phyloP scores from a whole-genome alignment of 2,888 invertebrate genomes.

The Xestobium rufovillosum region DNA sequence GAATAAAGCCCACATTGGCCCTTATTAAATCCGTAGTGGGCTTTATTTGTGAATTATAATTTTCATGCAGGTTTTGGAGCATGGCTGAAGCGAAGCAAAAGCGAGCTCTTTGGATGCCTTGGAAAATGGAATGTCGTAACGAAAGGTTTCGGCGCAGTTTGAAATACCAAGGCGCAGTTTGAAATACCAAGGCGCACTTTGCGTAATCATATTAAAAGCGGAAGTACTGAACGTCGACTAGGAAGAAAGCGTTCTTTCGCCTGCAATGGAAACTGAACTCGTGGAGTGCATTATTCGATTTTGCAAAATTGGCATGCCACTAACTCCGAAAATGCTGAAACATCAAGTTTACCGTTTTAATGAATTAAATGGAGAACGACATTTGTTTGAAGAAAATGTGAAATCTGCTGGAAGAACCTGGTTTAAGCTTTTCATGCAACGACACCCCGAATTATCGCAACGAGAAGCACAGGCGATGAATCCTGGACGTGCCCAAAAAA shows the following conservation, averaged over 20 bases:
- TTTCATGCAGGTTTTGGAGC: too few relatives aligned
- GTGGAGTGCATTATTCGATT: conserved; percentile 17
- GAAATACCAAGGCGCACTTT: too few relatives aligned
- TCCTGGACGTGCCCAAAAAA: conserved; percentile 22
- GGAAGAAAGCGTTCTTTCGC: conserved; percentile 9
- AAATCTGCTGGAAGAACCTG: conserved; percentile 13
- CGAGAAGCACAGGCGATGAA: conserved; percentile 25
- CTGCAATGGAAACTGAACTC: conserved; percentile 13
- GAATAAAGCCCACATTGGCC: too few relatives aligned
- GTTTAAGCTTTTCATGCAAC: conserved; percentile 11
- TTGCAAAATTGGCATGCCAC: conserved; percentile 13
- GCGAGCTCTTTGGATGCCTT: too few relatives aligned
- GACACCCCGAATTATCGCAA: conserved; percentile 18
- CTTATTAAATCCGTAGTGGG: too few relatives aligned
- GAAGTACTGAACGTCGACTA: conserved; percentile 6
- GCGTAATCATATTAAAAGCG: conserved; percentile 14
- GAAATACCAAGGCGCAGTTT: too few relatives aligned
- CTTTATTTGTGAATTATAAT: too few relatives aligned
- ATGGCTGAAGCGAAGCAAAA: too few relatives aligned
- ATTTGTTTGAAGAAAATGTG: conserved; percentile 15
- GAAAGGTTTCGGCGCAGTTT: too few relatives aligned
- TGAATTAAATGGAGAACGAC: conserved; percentile 8
- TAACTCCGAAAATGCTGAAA: conserved; percentile 15
- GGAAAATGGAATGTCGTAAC: too few relatives aligned
- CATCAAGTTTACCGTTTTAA: conserved; percentile 15